Evolutionary conservation across 1,140 invertebrate species (phyloP).

Genomic region (Eumaeus atala): DNA sequence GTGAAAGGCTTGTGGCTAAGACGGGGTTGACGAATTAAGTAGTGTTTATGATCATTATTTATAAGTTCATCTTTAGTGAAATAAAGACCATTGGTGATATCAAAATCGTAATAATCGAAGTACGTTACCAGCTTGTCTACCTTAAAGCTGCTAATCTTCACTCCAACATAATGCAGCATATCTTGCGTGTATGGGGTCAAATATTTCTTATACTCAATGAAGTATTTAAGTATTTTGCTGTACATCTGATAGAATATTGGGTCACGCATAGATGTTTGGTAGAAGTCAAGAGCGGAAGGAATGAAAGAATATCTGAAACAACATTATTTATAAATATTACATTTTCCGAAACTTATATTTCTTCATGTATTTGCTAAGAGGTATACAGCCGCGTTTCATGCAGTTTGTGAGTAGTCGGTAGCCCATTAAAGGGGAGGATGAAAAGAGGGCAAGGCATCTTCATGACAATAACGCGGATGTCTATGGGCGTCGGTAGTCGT

Average conservation of each 20-base stretch:
- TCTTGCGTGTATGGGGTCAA: conserved; percentile 77
- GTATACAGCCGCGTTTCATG: too few species aligned
- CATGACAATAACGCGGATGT: too few species aligned
- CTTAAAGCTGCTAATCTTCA: conserved; percentile 73
- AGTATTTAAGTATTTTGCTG: conserved; percentile 76
- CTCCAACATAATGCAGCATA: conserved; percentile 73
- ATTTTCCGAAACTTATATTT: too few species aligned
- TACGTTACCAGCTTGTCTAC: conserved; percentile 73
- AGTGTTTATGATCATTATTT: conserved; percentile 30
- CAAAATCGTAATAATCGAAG: conserved; percentile 73
- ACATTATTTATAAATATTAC: not conserved
- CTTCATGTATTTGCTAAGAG: too few species aligned
- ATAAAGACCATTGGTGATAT: conserved; percentile 66
- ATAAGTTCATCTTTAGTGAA: conserved; percentile 38
- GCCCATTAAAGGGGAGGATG: too few species aligned
- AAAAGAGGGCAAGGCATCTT: too few species aligned
- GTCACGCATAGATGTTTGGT: conserved; percentile 78
- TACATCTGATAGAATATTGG: conserved; percentile 80
- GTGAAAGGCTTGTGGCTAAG: conserved; percentile 80
- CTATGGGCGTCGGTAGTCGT: too few species aligned
- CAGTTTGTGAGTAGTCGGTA: too few species aligned
- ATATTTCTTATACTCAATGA: conserved; percentile 75
- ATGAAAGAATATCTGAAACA: conserved; percentile 53
- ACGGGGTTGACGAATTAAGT: conserved; percentile 75
- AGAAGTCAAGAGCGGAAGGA: conserved; percentile 73